A percentile compares a stretch with the other conserved stretches of the same genome.
Conservation (phyloP, 2,113 vertebrate genomes). For the Glaucidium brasilianum region DNA sequence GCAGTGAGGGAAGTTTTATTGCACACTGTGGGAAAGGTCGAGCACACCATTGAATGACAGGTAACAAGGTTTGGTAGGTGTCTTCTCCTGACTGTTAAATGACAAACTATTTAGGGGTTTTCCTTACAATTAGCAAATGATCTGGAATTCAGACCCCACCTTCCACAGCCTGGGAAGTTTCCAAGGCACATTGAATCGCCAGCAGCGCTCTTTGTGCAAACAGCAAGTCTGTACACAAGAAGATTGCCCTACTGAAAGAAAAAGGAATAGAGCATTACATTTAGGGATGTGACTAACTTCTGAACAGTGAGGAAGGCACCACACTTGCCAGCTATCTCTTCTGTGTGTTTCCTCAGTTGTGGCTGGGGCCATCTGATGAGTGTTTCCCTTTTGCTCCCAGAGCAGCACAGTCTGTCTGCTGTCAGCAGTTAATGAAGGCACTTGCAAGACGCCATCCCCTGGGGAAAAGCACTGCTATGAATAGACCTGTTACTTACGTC, state of each 20-base stretch:
- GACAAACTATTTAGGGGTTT: neutral
- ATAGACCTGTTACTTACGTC: constrained; percentile 10
- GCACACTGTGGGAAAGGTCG: rapidly evolving
- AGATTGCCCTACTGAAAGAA: neutral
- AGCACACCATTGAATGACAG: neutral
- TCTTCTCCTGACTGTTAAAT: neutral
- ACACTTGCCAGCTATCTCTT: constrained; percentile 45
- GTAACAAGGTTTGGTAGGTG: neutral
- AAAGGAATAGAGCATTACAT: neutral
- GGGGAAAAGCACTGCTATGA: constrained; percentile 42
- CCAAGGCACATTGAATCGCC: rapidly evolving
- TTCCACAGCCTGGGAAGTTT: neutral
- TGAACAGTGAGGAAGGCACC: neutral
- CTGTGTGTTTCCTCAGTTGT: constrained; percentile 24
- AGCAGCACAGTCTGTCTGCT: constrained; percentile 45
- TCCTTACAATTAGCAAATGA: neutral
- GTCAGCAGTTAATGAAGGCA: constrained; percentile 58
- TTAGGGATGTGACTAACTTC: neutral
- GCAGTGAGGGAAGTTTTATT: rapidly evolving
- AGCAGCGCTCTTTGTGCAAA: neutral
- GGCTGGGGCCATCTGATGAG: constrained; percentile 54
- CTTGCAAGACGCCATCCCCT: constrained; percentile 24
- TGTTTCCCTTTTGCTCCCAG: constrained; percentile 38
- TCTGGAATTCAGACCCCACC: neutral
- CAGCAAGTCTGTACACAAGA: neutral